phyloP scores from a whole-genome alignment of 2,797 vertebrate genomes.

The Lepilemur septentrionalis region DNA sequence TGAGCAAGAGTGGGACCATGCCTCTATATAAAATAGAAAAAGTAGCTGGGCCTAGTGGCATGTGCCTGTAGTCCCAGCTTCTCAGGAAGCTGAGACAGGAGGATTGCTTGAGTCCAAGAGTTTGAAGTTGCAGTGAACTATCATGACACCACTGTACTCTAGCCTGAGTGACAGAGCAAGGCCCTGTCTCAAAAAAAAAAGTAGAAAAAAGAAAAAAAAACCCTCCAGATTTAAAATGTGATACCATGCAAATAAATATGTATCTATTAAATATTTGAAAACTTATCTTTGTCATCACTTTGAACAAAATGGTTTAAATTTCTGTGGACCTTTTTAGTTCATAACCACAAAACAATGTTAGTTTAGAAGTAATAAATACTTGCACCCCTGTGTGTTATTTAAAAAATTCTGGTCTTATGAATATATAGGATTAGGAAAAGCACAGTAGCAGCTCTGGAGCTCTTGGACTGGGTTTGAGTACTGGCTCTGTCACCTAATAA shows the following conservation, averaged over 20 bases:
- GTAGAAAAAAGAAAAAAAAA: no score
- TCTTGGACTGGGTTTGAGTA: conserved; percentile 5
- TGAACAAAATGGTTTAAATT: not conserved
- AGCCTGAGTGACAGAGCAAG: no score
- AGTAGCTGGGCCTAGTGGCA: no score
- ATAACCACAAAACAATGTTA: not conserved
- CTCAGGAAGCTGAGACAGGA: no score
- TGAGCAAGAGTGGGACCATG: no score
- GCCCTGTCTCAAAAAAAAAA: no score
- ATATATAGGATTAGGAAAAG: not conserved
- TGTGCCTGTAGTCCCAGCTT: no score
- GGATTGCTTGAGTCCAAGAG: no score
- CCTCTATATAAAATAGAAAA: no score
- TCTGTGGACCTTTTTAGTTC: not conserved
- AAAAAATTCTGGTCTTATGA: not conserved
- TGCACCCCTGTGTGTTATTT: not conserved
- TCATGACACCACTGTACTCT: no score
- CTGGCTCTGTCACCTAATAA: not conserved
- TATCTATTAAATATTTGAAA: not conserved
- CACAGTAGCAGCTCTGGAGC: not conserved
- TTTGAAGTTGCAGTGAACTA: no score
- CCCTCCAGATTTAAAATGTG: not conserved
- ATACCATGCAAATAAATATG: not conserved
- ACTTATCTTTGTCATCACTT: not conserved
- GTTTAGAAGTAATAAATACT: not conserved